Evolutionary conservation across 1,140 invertebrate species (phyloP), one percentile per base, ranked within the genome.

Genomic region (Drosophila nigromelanica): DNA sequence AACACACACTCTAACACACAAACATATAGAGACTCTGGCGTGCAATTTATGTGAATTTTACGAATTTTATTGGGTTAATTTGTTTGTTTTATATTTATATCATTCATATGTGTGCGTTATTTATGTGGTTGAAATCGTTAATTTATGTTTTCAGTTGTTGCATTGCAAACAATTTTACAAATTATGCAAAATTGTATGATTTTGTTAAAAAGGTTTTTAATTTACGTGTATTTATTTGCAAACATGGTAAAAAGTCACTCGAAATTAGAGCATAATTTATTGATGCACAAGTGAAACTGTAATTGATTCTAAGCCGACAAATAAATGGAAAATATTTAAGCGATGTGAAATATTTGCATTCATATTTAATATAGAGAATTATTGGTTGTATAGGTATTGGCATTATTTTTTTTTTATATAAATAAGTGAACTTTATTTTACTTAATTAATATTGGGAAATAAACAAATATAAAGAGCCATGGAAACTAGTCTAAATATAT

Each of bases 51-150:
- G 74, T 74, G 74, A 86, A 76, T 87, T 87, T 87, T 73, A 60
- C 71, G 33, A 76, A 80, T 86, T 86, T 81, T 76, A 87, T 82
- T 82, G 79, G 71, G 63, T 76, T 78, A 82, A 81, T 87, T 86
- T 87, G 83, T 89, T 87, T 89, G 68, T 68, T 73, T 73, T 68
- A 52, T 78, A 86, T 86, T 81, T 86, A 87, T 78, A 66, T 68
- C 62, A 71, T 63, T 69, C 64, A 63, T 58, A 66, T 62, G 54
- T 33, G 59, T 12, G 11, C 56, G 51, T 82, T 82, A 78, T 86
- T 86, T 86, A 87, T 86, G 63, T 73, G 47, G 24, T 18, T 43
- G 39, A 70, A 78, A 82, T 78, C 72, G 60, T 70, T 82, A 82
- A 87, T 87, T 78, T 78, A 67, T 77, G 70, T 60, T 18, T 45